phyloP scores from a whole-genome alignment of 2,797 vertebrate species.

The Pantherophis vulpinus region DNA sequence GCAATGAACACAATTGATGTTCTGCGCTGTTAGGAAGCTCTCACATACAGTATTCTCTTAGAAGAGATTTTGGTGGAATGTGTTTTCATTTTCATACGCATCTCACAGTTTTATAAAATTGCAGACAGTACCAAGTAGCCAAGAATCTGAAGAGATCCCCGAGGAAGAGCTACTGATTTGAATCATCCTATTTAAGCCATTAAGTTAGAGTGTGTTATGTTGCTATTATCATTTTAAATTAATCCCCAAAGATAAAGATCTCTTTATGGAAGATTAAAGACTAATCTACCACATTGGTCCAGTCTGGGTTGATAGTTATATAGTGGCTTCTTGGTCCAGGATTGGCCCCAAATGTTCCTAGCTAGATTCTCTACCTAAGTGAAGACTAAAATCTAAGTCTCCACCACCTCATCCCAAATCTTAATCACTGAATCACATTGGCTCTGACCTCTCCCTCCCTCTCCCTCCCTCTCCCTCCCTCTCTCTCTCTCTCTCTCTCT shows the following conservation, averaged over 20 bases:
- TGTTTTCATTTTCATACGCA: neutral
- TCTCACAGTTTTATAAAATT: neutral
- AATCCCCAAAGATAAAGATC: neutral
- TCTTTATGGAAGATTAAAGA: neutral
- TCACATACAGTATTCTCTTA: neutral
- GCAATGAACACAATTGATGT: neutral
- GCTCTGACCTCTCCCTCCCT: neutral
- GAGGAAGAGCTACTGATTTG: neutral
- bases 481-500: too few species aligned
- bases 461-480: too few species aligned
- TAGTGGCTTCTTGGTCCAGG: neutral
- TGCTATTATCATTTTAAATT: neutral
- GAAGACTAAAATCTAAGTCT: neutral
- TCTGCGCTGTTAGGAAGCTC: neutral
- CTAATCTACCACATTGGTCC: neutral
- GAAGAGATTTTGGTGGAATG: neutral
- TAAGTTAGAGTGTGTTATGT: neutral
- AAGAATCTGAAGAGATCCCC: neutral
- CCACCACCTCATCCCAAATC: neutral
- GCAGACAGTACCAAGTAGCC: neutral
- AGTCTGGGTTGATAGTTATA: neutral
- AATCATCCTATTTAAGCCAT: neutral
- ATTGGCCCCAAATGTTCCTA: neutral
- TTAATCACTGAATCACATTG: neutral
- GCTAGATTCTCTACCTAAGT: neutral